Evolutionary conservation across 1,140 invertebrate species (phyloP).

Genomic region (Neodiprion virginianus): DNA sequence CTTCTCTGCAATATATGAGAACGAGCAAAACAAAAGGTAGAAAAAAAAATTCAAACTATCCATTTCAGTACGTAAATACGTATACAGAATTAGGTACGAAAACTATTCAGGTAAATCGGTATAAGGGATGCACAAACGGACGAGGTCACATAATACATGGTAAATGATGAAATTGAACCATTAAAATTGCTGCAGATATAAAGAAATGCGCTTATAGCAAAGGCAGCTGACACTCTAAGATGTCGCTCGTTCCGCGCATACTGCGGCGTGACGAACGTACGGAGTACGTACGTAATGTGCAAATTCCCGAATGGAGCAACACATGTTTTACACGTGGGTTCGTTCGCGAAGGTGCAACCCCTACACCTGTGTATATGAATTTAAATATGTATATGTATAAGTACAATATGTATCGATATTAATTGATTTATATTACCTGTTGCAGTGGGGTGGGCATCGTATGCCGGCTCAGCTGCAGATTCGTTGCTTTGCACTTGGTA

Average conservation of each 20-base stretch:
- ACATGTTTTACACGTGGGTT: constrained; percentile 13
- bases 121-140: not conserved
- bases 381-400: not conserved
- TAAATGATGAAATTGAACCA: not conserved
- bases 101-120: too few species aligned
- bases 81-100: too few species aligned
- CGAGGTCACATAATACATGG: not conserved
- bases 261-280: not conserved
- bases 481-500: constrained; percentile 7
- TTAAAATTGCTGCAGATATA: not conserved
- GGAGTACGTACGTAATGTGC: not conserved
- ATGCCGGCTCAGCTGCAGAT: not conserved
- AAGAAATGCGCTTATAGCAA: not conserved
- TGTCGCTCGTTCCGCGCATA: not conserved
- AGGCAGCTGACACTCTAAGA: not conserved
- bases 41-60: too few species aligned
- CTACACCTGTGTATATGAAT: not conserved
- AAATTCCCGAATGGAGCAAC: not conserved
- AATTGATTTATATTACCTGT: constrained; percentile 38
- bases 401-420: not conserved
- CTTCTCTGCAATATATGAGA: too few species aligned
- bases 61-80: too few species aligned
- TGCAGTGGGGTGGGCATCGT: constrained; percentile 42
- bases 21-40: too few species aligned
- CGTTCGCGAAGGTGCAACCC: not conserved